Evolutionary conservation across 2,113 vertebrate genomes (phyloP).

Genomic region (Hassar affinis): DNA sequence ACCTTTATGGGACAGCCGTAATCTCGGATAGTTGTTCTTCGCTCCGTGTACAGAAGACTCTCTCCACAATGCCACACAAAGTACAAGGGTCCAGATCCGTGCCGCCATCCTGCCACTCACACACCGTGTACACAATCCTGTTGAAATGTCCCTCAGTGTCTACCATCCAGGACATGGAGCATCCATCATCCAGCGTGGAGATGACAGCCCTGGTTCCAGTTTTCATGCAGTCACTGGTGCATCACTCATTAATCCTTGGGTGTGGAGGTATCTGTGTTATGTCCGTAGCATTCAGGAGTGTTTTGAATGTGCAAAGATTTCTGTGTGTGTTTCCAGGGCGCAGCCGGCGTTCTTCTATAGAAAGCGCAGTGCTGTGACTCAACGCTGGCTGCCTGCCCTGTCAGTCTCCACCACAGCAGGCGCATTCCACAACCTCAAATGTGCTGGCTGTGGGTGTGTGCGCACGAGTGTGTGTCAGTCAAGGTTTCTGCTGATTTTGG

Average conservation of each 20-base stretch:
- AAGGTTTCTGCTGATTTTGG: constrained; percentile 43
- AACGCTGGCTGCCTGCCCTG: constrained; percentile 47
- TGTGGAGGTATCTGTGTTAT: constrained; percentile 18
- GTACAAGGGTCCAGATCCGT: constrained; percentile 61
- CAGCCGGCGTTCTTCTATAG: constrained; percentile 39
- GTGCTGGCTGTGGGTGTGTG: constrained; percentile 29
- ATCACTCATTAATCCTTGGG: constrained; percentile 31
- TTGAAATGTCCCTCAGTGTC: not conserved
- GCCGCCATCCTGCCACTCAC: constrained; percentile 43
- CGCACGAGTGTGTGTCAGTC: constrained; percentile 36
- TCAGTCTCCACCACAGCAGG: constrained; percentile 44
- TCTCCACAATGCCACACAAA: constrained; percentile 60
- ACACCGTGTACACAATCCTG: not conserved
- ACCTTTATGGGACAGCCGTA: constrained; percentile 84
- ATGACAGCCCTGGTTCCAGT: constrained; percentile 2
- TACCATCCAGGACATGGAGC: constrained; percentile 22
- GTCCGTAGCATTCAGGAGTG: not conserved
- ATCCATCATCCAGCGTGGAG: constrained; percentile 19
- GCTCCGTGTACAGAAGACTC: constrained; percentile 55
- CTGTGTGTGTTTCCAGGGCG: constrained; percentile 40
- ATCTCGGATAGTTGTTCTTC: constrained; percentile 72
- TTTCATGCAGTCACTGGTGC: constrained; percentile 24
- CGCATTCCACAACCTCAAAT: constrained; percentile 51
- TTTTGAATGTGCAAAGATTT: constrained; percentile 28
- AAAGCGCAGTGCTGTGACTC: constrained; percentile 46